Percentiles rank a stretch among this genome's conserved stretches.
Evolutionary conservation across 2,888 invertebrate genomes (phyloP).

Genomic region (Microchrysa polita): DNA sequence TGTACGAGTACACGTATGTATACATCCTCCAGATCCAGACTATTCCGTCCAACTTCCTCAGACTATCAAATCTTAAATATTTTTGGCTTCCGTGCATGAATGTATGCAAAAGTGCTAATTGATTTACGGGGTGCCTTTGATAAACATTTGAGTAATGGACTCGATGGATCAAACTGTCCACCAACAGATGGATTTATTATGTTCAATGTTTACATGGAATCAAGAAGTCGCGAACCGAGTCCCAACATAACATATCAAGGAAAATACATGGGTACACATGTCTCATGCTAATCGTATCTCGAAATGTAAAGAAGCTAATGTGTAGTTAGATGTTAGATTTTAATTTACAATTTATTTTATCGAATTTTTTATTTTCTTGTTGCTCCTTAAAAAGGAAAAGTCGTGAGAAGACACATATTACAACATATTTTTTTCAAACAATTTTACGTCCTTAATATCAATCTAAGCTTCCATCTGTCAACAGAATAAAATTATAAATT

Average conservation of each 20-base stretch:
- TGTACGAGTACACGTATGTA: no score
- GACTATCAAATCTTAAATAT: neutral
- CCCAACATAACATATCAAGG: neutral
- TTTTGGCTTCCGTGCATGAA: neutral
- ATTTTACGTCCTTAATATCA: no score
- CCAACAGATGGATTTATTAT: slow-evolving; percentile 38
- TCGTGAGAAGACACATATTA: no score
- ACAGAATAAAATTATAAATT: neutral
- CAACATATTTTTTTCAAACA: no score
- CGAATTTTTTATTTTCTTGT: no score
- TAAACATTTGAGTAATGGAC: slow-evolving; percentile 40
- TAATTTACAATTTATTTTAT: no score
- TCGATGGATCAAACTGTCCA: slow-evolving; percentile 21
- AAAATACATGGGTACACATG: no score
- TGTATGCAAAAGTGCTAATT: slow-evolving; percentile 30
- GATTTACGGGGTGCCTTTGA: slow-evolving; percentile 44
- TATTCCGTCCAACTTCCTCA: neutral
- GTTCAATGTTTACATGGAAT: slow-evolving; percentile 27
- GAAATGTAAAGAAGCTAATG: no score
- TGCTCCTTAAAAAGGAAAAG: no score
- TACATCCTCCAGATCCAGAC: neutral
- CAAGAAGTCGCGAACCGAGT: slow-evolving; percentile 18
- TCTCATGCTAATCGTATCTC: no score
- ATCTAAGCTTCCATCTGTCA: neutral
- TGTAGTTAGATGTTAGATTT: no score